phyloP scores from a whole-genome alignment of 2,797 vertebrate genomes.

The Gymnothorax javanicus region DNA sequence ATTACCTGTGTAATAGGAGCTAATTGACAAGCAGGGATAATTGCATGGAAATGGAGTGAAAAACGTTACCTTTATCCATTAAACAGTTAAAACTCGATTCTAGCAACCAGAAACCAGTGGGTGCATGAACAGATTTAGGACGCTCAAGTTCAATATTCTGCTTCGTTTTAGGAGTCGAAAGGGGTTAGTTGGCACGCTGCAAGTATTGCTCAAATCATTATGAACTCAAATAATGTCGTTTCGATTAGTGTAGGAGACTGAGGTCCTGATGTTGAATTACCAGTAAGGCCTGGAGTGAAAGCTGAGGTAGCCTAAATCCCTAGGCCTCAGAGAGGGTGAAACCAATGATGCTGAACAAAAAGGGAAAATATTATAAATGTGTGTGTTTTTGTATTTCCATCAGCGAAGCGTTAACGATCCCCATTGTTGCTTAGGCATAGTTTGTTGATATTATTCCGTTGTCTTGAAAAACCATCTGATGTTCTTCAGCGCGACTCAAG shows the following conservation, averaged over 20 bases:
- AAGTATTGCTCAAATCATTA: background rate
- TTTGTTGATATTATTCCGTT: background rate
- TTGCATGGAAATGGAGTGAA: background rate
- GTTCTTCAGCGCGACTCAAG: slow-evolving; percentile 31
- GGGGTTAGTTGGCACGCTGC: background rate
- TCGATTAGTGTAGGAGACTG: background rate
- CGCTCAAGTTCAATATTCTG: background rate
- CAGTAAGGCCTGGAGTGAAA: background rate
- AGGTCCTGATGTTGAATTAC: background rate
- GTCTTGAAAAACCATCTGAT: background rate
- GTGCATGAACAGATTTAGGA: background rate
- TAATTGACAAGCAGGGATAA: background rate
- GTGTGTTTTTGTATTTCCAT: background rate
- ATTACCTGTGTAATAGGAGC: background rate
- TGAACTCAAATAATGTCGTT: background rate
- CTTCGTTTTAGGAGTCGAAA: background rate
- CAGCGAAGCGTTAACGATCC: background rate
- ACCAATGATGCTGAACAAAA: background rate
- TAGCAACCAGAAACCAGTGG: background rate
- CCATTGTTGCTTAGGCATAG: background rate
- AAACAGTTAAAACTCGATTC: background rate
- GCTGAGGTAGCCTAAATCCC: background rate
- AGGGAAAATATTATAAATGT: background rate
- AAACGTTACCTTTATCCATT: slow-evolving; percentile 1
- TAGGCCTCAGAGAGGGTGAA: background rate